phyloP scores from a whole-genome alignment of 2,888 invertebrate genomes.

The Clitarchus hookeri region DNA sequence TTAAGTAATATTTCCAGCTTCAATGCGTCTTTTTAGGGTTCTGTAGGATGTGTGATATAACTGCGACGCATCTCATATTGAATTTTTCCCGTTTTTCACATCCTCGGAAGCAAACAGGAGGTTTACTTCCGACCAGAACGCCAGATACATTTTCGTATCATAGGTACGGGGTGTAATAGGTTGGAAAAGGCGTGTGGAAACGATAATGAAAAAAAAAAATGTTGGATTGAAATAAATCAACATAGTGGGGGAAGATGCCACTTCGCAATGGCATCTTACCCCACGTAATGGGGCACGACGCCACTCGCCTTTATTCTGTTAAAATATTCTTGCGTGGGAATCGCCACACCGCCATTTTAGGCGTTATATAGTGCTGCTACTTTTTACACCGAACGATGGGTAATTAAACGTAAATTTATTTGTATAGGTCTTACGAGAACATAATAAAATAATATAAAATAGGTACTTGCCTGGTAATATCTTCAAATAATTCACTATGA shows the following conservation, averaged over 20 bases:
- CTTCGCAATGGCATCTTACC: neutral
- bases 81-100: neutral
- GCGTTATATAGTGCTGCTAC: no score
- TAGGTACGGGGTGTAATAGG: neutral
- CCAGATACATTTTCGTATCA: no score
- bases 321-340: no score
- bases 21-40: no score
- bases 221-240: neutral
- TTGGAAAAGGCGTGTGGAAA: neutral
- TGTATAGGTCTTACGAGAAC: neutral
- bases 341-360: no score
- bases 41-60: no score
- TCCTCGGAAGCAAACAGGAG: neutral
- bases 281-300: neutral
- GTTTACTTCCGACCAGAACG: neutral
- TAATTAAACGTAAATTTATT: no score
- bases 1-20: no score
- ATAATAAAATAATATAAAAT: neutral
- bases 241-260: slow-evolving; percentile 5
- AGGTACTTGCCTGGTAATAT: neutral
- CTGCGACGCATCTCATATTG: no score
- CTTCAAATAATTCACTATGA: neutral
- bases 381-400: no score
- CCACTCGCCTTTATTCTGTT: no score
- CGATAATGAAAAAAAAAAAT: neutral